A percentile compares a stretch with the other conserved stretches of the same genome.
These are phyloP conservation scores for Dallia pectoralis DNA, from an alignment of 2,797 vertebrate species.

Conservation along the genomic window DNA sequence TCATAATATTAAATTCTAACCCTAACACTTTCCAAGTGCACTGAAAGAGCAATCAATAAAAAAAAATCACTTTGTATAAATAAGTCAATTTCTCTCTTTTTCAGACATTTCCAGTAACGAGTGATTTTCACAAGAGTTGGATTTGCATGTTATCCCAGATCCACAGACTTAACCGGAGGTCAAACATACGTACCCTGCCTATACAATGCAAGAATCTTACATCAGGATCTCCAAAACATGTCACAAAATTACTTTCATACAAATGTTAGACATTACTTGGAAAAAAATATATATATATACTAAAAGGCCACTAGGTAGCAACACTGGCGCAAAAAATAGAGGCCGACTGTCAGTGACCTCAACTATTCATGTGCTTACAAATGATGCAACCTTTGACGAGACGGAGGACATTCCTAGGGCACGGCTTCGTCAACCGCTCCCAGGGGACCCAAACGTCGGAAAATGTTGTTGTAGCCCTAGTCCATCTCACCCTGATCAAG, in stretches of 20 bases:
- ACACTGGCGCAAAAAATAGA: neutral
- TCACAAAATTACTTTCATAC: neutral
- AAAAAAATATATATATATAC: neutral
- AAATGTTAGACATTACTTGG: neutral
- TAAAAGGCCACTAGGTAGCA: neutral
- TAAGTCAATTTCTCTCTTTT: no score
- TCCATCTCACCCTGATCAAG: no score
- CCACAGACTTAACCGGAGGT: no score
- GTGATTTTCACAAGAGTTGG: neutral
- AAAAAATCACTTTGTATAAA: no score
- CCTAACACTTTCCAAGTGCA: no score
- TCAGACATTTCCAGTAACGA: no score
- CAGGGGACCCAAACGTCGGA: neutral
- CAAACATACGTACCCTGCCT: neutral
- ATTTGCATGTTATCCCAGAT: neutral
- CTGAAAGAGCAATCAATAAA: no score
- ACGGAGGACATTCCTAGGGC: no score
- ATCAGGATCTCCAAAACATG: neutral
- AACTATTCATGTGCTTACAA: neutral
- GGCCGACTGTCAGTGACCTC: neutral
- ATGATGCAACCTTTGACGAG: neutral
- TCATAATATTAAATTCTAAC: no score
- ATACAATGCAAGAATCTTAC: neutral
- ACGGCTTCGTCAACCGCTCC: neutral
- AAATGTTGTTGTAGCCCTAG: neutral